These are phyloP conservation scores for Drosophila sproati DNA, from an alignment of 1,140 invertebrate genomes.

Conservation along the genomic window DNA sequence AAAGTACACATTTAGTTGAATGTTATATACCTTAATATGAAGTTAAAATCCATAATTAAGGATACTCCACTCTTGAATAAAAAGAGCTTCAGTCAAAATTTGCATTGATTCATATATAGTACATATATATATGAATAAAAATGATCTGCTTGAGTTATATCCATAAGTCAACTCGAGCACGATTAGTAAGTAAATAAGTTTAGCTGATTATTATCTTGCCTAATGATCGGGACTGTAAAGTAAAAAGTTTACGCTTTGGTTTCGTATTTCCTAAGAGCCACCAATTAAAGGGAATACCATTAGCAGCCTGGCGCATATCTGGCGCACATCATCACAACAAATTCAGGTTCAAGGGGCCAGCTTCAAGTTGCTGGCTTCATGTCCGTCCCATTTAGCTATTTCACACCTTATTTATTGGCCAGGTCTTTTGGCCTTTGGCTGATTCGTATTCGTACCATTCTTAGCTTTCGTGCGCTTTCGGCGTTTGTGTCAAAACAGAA, in stretches of 20 bases:
- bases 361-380: not conserved
- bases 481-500: slow-evolving; percentile 70
- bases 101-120: too few relatives aligned
- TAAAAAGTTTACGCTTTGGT: not conserved
- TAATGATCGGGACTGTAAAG: not conserved
- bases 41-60: too few relatives aligned
- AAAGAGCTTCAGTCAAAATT: too few relatives aligned
- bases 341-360: not conserved
- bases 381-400: slow-evolving; percentile 72
- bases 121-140: too few relatives aligned
- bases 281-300: slow-evolving; percentile 21
- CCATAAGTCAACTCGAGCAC: too few relatives aligned
- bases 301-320: slow-evolving; percentile 20
- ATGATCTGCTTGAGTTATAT: too few relatives aligned
- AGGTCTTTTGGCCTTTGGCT: slow-evolving; percentile 13
- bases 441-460: slow-evolving; percentile 22
- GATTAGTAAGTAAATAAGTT: too few relatives aligned
- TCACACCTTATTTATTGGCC: slow-evolving; percentile 84
- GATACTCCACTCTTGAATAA: too few relatives aligned
- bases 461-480: slow-evolving; percentile 78
- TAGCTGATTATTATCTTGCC: too few relatives aligned
- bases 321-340: slow-evolving; percentile 12
- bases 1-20: too few relatives aligned
- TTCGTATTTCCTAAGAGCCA: not conserved
- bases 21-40: too few relatives aligned